These are phyloP conservation scores for Apocrypta bakeri DNA, from an alignment of 1,140 invertebrate genomes.

Conservation along the genomic window DNA sequence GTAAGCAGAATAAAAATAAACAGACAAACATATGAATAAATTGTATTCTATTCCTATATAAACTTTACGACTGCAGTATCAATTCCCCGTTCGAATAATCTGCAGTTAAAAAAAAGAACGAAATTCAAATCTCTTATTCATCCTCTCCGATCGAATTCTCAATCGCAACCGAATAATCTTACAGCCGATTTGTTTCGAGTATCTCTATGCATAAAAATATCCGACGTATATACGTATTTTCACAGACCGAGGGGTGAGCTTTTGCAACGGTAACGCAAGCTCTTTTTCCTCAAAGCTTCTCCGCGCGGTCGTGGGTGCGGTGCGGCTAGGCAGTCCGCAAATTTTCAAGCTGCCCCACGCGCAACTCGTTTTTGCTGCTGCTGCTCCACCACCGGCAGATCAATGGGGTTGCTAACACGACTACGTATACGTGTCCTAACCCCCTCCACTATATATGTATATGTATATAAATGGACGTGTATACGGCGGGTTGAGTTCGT, in stretches of 20 bases:
- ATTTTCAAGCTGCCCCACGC: slow-evolving; percentile 67
- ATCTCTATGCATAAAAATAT: neutral
- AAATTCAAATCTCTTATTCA: neutral
- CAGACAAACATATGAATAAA: no score
- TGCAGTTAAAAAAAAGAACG: neutral
- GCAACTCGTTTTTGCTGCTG: slow-evolving; percentile 63
- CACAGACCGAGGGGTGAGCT: neutral
- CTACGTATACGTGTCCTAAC: slow-evolving; percentile 68
- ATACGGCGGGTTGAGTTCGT: neutral
- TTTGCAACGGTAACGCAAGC: slow-evolving; percentile 23
- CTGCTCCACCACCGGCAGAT: slow-evolving; percentile 73
- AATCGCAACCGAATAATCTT: neutral
- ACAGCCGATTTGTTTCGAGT: neutral
- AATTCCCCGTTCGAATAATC: no score
- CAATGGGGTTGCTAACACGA: slow-evolving; percentile 74
- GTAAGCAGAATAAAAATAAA: no score
- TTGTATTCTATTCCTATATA: no score
- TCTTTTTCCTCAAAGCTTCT: slow-evolving; percentile 31
- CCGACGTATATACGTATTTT: no score
- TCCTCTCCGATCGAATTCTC: neutral
- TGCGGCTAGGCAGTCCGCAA: slow-evolving; percentile 72
- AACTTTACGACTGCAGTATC: no score
- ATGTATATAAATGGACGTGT: neutral
- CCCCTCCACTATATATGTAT: neutral
- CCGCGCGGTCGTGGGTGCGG: slow-evolving; percentile 53